Evolutionary conservation across 2,113 vertebrate genomes (phyloP), one percentile per base, ranked within the genome.

Genomic region (Lagopus muta): DNA sequence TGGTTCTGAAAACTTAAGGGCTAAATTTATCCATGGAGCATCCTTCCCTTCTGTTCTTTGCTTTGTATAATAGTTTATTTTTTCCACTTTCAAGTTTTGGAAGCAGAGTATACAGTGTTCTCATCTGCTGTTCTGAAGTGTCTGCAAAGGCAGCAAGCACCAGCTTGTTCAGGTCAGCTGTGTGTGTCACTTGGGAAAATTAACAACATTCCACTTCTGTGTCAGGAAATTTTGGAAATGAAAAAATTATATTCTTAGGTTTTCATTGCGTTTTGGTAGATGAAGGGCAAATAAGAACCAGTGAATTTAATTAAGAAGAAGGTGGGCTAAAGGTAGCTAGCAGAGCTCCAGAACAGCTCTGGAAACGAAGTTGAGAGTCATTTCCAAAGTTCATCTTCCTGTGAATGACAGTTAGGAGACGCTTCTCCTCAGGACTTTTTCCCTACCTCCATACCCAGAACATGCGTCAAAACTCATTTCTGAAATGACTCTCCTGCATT

Each of bases 401-500:
- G 64, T 86, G 89, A 85, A 61, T 38, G 19, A 40, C 28, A 8
- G 48, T 62, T 11, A 62, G 71, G 52, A 90, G 42, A n/a, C 42
- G 45, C 13, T 57, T 90, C 83, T 80, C 40, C n/a, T 74, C 60
- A 30, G 19, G 24, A 30, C 38, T 58, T 67, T 18, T 20, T 71
- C 78, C 52, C 32, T 42, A 36, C 18, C 34, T 82, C 34, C 52
- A 78, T 14, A 82, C 4, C 8, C 78, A 20, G n/a, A 1, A 1
- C 5, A 12, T 2, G 3, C 17, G 25, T 24, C 16, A 14, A 67
- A 58, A 16, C 21, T 55, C 3, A 1, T 67, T 85, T 81, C 45
- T 55, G 0, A 1, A 70, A 38, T 3, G 20, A 54, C 30, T 0
- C 0, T 61, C 40, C 34, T 55, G 27, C 47, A 8, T 57, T 81